These are phyloP conservation scores for Maniola jurtina DNA, from an alignment of 1,140 invertebrate species.

Conservation along the genomic window DNA sequence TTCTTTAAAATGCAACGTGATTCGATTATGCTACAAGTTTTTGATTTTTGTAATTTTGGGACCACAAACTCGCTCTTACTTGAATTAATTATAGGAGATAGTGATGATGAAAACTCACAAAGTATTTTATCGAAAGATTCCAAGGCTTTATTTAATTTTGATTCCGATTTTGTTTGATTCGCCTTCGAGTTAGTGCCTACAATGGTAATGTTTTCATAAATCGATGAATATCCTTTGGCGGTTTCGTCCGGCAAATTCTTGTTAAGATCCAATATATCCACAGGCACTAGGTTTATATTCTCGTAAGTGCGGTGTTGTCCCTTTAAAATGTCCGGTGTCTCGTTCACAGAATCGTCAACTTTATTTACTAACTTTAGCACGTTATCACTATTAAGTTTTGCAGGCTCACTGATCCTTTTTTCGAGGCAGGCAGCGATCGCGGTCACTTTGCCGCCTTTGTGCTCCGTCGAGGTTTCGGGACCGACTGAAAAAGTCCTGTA, in stretches of 20 bases:
- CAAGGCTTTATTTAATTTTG: conserved; percentile 81
- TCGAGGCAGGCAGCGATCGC: conserved; percentile 70
- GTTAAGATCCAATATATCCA: conserved; percentile 29
- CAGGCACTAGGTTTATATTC: conserved; percentile 67
- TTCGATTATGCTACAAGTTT: conserved; percentile 82
- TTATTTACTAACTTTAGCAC: conserved; percentile 63
- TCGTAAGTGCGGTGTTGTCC: conserved; percentile 64
- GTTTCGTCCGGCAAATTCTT: conserved; percentile 61
- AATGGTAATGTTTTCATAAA: conserved; percentile 69
- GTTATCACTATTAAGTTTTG: conserved; percentile 61
- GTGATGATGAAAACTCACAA: conserved; percentile 71
- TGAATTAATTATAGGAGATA: conserved; percentile 42
- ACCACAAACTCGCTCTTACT: conserved; percentile 60
- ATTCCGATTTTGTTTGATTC: conserved; percentile 51
- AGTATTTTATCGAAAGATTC: conserved; percentile 83
- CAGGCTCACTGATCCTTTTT: conserved; percentile 65
- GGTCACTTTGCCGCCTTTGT: conserved; percentile 68
- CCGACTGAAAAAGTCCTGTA: conserved; percentile 76
- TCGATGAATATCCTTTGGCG: conserved; percentile 64
- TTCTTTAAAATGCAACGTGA: conserved; percentile 81
- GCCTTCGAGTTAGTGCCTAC: conserved; percentile 33
- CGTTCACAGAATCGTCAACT: conserved; percentile 49
- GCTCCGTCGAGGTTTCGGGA: conserved; percentile 56
- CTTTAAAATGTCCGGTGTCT: conserved; percentile 44
- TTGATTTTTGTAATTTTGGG: conserved; percentile 80